These are phyloP conservation scores for Epicampocera succincta DNA, from an alignment of 2,888 invertebrate species.

Conservation along the genomic window DNA sequence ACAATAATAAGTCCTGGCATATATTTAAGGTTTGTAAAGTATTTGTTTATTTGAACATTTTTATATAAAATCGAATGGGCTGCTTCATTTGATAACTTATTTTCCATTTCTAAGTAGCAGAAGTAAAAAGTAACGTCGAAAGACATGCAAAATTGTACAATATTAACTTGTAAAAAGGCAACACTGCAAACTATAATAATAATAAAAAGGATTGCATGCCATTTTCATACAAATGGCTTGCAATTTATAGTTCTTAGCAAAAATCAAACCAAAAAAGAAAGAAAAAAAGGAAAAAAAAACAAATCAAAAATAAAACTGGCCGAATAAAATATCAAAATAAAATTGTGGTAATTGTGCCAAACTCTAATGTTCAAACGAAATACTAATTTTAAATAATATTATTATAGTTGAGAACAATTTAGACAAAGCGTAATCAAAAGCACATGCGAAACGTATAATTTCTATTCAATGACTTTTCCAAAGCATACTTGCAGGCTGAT, in stretches of 20 bases:
- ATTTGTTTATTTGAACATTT: slow-evolving; percentile 46
- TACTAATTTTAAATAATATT: slow-evolving; percentile 10
- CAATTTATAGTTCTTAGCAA: slow-evolving; percentile 30
- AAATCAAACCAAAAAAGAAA: neutral
- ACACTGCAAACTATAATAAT: slow-evolving; percentile 3
- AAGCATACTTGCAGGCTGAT: neutral
- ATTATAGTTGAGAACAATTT: slow-evolving; percentile 10
- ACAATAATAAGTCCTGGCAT: slow-evolving; percentile 46
- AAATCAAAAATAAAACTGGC: neutral
- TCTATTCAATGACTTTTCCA: neutral
- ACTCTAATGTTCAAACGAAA: slow-evolving; percentile 61
- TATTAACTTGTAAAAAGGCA: slow-evolving; percentile 53
- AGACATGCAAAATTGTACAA: slow-evolving; percentile 60
- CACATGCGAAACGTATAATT: no score
- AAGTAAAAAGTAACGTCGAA: slow-evolving; percentile 22
- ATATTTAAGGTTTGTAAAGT: slow-evolving; percentile 37
- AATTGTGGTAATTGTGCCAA: slow-evolving; percentile 62
- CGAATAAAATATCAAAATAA: slow-evolving; percentile 10
- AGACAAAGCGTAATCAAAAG: slow-evolving; percentile 34
- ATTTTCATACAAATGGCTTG: slow-evolving; percentile 34
- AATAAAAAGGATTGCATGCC: slow-evolving; percentile 49
- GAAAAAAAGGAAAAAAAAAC: slow-evolving; percentile 2
- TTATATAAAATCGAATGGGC: slow-evolving; percentile 19
- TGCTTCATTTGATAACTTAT: slow-evolving; percentile 15
- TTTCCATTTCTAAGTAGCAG: slow-evolving; percentile 13